Percentiles rank a stretch among this genome's conserved stretches.
Conservation (phyloP, 2,113 vertebrate species). For the Lipophrys pholis region DNA sequence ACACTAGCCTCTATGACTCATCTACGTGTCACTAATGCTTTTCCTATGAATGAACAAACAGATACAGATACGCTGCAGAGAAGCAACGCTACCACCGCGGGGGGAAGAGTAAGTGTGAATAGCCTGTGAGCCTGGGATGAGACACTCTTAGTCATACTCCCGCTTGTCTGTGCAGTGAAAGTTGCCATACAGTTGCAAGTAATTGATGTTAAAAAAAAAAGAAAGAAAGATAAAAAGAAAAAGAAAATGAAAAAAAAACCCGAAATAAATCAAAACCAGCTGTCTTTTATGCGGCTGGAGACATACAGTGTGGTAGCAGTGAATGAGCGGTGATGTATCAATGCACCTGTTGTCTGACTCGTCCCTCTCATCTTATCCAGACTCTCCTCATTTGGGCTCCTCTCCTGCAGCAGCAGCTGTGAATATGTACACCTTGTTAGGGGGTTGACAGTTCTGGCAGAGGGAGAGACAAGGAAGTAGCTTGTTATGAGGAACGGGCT, state of each 20-base stretch:
- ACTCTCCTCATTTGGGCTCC: constrained; percentile 65
- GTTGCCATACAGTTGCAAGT: constrained; percentile 53
- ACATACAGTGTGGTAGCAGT: constrained; percentile 36
- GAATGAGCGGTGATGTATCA: constrained; percentile 46
- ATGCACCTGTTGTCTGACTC: constrained; percentile 62
- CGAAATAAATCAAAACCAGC: constrained; percentile 59
- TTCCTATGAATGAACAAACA: constrained; percentile 74
- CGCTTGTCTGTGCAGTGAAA: constrained; percentile 50
- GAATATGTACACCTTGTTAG: constrained; percentile 72
- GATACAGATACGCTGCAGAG: constrained; percentile 64
- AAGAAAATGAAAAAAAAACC: neutral
- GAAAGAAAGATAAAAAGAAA: constrained; percentile 15
- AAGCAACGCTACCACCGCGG: constrained; percentile 49
- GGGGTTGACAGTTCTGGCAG: constrained; percentile 66
- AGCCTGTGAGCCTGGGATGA: constrained; percentile 64
- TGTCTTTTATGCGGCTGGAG: constrained; percentile 56
- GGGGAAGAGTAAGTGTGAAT: constrained; percentile 55
- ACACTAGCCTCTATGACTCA: constrained; percentile 69
- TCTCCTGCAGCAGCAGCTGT: constrained; percentile 64
- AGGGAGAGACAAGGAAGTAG: constrained; percentile 51
- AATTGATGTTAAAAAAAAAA: constrained; percentile 57
- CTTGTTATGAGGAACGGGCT: constrained; percentile 68
- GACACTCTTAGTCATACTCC: constrained; percentile 66
- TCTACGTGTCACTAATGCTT: constrained; percentile 69
- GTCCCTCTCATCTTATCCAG: constrained; percentile 61